Base-by-base conservation (phyloP, 2,888 invertebrate species). In the Ptilodon capucinus region DNA sequence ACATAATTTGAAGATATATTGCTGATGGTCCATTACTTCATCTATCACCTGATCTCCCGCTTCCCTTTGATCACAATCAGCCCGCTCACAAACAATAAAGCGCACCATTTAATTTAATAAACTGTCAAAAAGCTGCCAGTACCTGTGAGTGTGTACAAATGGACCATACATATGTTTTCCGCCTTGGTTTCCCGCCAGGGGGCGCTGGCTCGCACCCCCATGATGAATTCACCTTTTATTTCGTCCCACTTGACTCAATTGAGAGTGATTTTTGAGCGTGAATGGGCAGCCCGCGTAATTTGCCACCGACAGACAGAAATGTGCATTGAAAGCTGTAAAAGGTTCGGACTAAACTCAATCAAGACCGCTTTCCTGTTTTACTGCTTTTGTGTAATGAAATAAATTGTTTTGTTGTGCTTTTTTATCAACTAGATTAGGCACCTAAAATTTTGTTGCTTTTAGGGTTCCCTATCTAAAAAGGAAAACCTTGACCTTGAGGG, bases 261-360 rank as follows among this genome's bases (percentile, higher is more conserved):
- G 88, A 78, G 83, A 84, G 84, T 86, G 84, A 89, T 90, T 91
- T 90, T 89, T 85, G 86, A 87, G 84, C 86, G 85, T 84, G 87
- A 89, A 88, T 86, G 87, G 86, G 83, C 82, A 84, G 85, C 84
- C 81, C 68, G 75, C 69, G 84, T 88, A 88, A 90, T 89, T 88
- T 89, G 84, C 81, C 73, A 79, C 79, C 83, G 89, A 86, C 90
- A 88, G 86, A 75, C 76, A 72, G 81, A 87, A 87, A 86, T 84
- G 80, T 74, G 76, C 84, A 84, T 85, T 86, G 80, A 88, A 86
- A 86, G 88, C 86, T 80, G 75, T 86, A 86, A 88, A 87, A 84
- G 85, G 81, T 78, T 74, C 79, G 69, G 69, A 71, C 78, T 76
- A 83, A 87, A 88, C 81, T 86, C 86, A 86, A 87, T 89, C 84